These are phyloP conservation scores for Hyposoter didymator DNA, from an alignment of 2,888 invertebrate genomes.

Conservation along the genomic window DNA sequence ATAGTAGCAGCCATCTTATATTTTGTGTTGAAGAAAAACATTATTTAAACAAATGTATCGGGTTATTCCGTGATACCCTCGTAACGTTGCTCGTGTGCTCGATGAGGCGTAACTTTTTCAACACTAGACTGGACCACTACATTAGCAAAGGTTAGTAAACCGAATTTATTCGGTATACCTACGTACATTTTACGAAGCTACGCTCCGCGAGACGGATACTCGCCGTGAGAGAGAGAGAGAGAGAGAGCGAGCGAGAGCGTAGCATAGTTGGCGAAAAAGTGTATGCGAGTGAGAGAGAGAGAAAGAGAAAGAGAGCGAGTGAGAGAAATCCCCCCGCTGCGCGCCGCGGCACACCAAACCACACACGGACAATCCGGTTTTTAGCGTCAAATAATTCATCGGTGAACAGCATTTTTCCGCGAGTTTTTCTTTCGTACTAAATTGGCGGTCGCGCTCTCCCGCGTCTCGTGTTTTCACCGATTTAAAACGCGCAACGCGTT, in stretches of 20 bases:
- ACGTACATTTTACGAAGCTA: conserved; percentile 58
- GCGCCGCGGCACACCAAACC: conserved; percentile 62
- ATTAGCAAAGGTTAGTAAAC: conserved; percentile 83
- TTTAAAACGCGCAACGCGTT: conserved; percentile 21
- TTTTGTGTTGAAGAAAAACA: conserved; percentile 84
- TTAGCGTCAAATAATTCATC: conserved; percentile 61
- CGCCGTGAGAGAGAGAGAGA: conserved; percentile 42
- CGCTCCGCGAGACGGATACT: conserved; percentile 48
- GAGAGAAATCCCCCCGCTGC: conserved; percentile 43
- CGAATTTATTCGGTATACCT: conserved; percentile 18
- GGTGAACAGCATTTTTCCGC: conserved; percentile 26
- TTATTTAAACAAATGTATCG: conserved; percentile 83
- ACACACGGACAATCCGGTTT: conserved; percentile 59
- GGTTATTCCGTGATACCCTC: conserved; percentile 80
- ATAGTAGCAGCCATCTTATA: conserved; percentile 84
- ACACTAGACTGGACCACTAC: conserved; percentile 82
- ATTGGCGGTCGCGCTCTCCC: not conserved
- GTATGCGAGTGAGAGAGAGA: conserved; percentile 23
- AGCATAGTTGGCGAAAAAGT: conserved; percentile 32
- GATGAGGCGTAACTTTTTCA: conserved; percentile 83
- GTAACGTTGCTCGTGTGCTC: conserved; percentile 80
- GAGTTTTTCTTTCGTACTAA: conserved; percentile 5
- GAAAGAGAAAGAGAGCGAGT: conserved; percentile 24
- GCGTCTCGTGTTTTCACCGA: conserved; percentile 1
- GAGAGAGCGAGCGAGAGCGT: conserved; percentile 12